Evolutionary conservation across 2,797 vertebrate genomes (phyloP), one percentile per base, ranked within the genome.

Genomic region (Aplochiton taeniatus): DNA sequence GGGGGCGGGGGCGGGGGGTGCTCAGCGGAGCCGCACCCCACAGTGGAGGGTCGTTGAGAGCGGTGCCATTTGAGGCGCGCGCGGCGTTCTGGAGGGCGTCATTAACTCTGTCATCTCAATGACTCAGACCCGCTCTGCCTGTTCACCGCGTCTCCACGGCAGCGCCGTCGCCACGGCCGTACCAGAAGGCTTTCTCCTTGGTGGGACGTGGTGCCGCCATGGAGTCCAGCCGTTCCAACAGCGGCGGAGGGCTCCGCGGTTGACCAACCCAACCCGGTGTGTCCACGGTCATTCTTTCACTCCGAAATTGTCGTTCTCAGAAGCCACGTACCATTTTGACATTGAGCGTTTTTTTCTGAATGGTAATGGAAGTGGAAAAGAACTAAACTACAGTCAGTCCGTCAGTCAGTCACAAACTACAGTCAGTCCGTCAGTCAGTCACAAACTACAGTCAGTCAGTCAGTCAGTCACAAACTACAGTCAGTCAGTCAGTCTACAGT

Each of bases 71-170:
- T n/a, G n/a, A n/a, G 14, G 41, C 41, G 62, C 50, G 9, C 41
- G 48, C 14, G 50, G 10, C 55, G 1, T 19, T 41, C 51, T 55
- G 53, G 76, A n/a, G n/a, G n/a, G 31, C 80, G 71, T 78, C 83
- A 79, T 88, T 89, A 83, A 69, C 58, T 75, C 61, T 74, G 75
- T 84, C 77, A 66, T 78, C 65, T 76, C 76, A 61, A 69, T 85
- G 73, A 80, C 79, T 83, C 72, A 70, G 45, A 11, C 10, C 16
- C n/a, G 20, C 53, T 41, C 53, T 31, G 17, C n/a, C 53, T n/a
- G 20, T 31, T 31, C 31, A 31, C 31, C 31, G 6, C 31, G 31
- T 31, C 31, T 31, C 31, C 31, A 31, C 31, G 2, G 31, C 31
- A 31, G 31, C 31, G 31, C 31, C 31, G 6, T 31, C 31, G 31